phyloP scores from a whole-genome alignment of 2,888 invertebrate species.

The Arrhopalites spinosus region DNA sequence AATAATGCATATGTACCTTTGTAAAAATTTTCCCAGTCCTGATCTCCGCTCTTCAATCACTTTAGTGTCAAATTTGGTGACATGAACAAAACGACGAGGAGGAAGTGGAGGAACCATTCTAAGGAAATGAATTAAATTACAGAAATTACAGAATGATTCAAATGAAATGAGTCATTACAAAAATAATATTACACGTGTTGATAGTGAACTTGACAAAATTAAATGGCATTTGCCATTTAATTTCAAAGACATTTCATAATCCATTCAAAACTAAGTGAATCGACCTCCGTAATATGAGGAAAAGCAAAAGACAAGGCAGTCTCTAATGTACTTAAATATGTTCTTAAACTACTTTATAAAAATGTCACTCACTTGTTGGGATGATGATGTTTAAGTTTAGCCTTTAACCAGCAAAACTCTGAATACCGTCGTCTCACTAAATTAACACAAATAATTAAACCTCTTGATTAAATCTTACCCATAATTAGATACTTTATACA shows the following conservation, averaged over 20 bases:
- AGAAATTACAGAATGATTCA: too few relatives aligned
- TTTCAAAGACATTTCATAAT: background rate
- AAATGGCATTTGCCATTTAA: background rate
- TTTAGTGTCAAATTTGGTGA: slow-evolving; percentile 50
- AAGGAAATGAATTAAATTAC: background rate
- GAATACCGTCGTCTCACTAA: slow-evolving; percentile 52
- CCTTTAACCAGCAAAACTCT: slow-evolving; percentile 52
- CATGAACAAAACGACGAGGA: slow-evolving; percentile 47
- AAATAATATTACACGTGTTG: too few relatives aligned
- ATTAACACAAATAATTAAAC: too few relatives aligned
- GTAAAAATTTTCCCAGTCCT: slow-evolving; percentile 52
- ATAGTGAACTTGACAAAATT: too few relatives aligned
- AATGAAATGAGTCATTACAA: too few relatives aligned
- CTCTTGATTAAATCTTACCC: too few relatives aligned
- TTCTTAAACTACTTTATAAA: too few relatives aligned
- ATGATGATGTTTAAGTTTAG: slow-evolving; percentile 50
- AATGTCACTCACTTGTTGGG: slow-evolving; percentile 49
- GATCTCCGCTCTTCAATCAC: slow-evolving; percentile 50
- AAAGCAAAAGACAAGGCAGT: too few relatives aligned
- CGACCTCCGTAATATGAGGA: too few relatives aligned
- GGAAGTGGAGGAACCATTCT: slow-evolving; percentile 53
- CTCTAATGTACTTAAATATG: too few relatives aligned
- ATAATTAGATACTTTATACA: too few relatives aligned
- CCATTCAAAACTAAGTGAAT: too few relatives aligned
- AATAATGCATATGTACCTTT: slow-evolving; percentile 40